Conservation (phyloP, 1,140 invertebrate species). For the Musca vetustissima region DNA sequence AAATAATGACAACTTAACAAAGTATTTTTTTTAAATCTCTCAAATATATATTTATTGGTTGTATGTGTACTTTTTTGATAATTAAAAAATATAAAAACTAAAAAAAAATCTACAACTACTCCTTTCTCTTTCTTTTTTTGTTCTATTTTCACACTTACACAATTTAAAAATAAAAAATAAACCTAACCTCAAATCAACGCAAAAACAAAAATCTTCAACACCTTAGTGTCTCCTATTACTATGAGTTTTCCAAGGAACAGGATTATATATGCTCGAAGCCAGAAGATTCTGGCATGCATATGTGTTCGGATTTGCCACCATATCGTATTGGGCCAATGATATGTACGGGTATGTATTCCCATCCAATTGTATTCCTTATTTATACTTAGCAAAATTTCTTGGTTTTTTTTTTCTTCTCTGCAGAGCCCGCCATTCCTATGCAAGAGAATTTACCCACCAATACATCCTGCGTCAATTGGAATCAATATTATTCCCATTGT, state of each 20-base stretch:
- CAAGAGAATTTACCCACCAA: conserved; percentile 62
- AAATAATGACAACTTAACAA: no score
- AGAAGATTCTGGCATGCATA: conserved; percentile 94
- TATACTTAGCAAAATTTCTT: conserved; percentile 8
- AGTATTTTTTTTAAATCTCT: neutral
- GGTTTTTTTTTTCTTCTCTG: no score
- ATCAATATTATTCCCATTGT: conserved; percentile 97
- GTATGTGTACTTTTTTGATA: neutral
- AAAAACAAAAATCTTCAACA: conserved; percentile 16
- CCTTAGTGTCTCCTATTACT: conserved; percentile 71
- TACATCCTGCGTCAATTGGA: conserved; percentile 94
- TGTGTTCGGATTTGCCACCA: conserved; percentile 84
- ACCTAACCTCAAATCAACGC: conserved; percentile 17
- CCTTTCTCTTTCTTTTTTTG: no score
- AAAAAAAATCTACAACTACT: no score
- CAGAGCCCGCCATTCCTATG: conserved; percentile 54
- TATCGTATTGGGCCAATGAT: conserved; percentile 68
- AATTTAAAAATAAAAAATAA: conserved; percentile 2
- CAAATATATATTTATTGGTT: conserved; percentile 11
- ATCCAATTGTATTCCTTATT: conserved; percentile 31
- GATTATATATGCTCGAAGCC: conserved; percentile 97
- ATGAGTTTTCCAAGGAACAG: conserved; percentile 81
- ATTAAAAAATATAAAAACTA: neutral
- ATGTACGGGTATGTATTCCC: conserved; percentile 62
- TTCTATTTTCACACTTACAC: neutral